Conservation (phyloP, 1,140 invertebrate species). For the Lethocerus indicus region DNA sequence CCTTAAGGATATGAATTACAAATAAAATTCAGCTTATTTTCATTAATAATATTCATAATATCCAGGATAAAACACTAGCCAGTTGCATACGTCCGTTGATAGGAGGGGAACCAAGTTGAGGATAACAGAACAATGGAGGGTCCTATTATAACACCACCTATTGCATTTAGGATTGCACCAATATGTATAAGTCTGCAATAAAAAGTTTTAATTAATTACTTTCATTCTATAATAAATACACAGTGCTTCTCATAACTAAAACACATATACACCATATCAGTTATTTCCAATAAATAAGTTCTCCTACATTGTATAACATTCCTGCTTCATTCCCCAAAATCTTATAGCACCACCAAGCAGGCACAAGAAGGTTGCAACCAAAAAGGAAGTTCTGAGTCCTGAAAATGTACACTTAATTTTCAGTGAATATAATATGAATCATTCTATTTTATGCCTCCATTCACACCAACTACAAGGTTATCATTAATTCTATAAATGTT, state of each 20-base stretch:
- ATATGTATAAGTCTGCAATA: slow-evolving; percentile 22
- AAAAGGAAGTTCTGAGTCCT: slow-evolving; percentile 14
- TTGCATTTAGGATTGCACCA: slow-evolving; percentile 23
- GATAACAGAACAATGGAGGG: slow-evolving; percentile 24
- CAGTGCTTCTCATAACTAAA: neutral
- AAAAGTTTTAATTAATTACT: neutral
- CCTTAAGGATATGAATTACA: no score
- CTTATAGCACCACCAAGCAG: slow-evolving; percentile 20
- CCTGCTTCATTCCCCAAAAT: slow-evolving; percentile 19
- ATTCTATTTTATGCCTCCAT: neutral
- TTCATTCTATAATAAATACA: neutral
- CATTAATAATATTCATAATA: neutral
- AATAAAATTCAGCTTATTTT: neutral
- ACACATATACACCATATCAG: neutral
- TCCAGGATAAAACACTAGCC: slow-evolving; percentile 15
- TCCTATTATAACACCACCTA: slow-evolving; percentile 24
- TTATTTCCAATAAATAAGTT: neutral
- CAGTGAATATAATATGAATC: neutral
- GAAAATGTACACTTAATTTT: neutral
- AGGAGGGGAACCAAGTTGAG: slow-evolving; percentile 24
- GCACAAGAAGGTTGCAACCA: slow-evolving; percentile 19
- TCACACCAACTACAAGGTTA: neutral
- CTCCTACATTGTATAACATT: neutral
- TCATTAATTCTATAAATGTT: neutral
- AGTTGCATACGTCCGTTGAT: slow-evolving; percentile 25